These are phyloP conservation scores for Macrotrachela quadricornifera DNA, from an alignment of 1,140 invertebrate genomes.

Conservation along the genomic window DNA sequence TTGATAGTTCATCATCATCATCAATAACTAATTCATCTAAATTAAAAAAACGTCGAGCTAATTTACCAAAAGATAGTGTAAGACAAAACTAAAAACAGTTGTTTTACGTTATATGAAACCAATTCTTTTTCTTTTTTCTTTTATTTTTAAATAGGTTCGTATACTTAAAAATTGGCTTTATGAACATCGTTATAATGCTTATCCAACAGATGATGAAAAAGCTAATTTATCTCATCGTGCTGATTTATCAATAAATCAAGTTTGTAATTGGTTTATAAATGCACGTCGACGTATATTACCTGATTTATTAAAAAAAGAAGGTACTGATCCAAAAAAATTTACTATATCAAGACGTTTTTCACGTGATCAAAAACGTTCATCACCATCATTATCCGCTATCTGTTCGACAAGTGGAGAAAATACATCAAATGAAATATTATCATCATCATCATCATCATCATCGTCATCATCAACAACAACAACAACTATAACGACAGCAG, in stretches of 20 bases:
- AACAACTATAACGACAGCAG: too few species aligned
- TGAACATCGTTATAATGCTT: slow-evolving; percentile 76
- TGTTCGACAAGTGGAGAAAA: too few species aligned
- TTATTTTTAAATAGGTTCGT: slow-evolving; percentile 13
- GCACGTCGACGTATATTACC: slow-evolving; percentile 67
- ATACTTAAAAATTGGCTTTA: slow-evolving; percentile 75
- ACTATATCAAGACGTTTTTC: slow-evolving; percentile 39
- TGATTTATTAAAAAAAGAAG: slow-evolving; percentile 70
- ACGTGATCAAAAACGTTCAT: too few species aligned
- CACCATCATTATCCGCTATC: too few species aligned
- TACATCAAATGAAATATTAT: too few species aligned
- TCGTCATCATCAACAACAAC: too few species aligned
- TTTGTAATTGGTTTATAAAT: slow-evolving; percentile 94
- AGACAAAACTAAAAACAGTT: slow-evolving; percentile 24
- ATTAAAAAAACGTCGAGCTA: slow-evolving; percentile 51
- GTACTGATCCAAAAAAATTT: slow-evolving; percentile 67
- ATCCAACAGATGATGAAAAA: slow-evolving; percentile 77
- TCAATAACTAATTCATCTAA: too few species aligned
- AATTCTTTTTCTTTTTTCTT: too few species aligned
- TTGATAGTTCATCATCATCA: too few species aligned
- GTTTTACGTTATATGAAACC: too few species aligned
- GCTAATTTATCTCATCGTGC: slow-evolving; percentile 57
- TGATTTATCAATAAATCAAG: slow-evolving; percentile 61
- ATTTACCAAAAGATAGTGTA: slow-evolving; percentile 72
- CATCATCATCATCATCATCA: too few species aligned